Evolutionary conservation across 2,797 vertebrate species (phyloP), one percentile per base, ranked within the genome.

Genomic region (Chaetodon trifasciatus): DNA sequence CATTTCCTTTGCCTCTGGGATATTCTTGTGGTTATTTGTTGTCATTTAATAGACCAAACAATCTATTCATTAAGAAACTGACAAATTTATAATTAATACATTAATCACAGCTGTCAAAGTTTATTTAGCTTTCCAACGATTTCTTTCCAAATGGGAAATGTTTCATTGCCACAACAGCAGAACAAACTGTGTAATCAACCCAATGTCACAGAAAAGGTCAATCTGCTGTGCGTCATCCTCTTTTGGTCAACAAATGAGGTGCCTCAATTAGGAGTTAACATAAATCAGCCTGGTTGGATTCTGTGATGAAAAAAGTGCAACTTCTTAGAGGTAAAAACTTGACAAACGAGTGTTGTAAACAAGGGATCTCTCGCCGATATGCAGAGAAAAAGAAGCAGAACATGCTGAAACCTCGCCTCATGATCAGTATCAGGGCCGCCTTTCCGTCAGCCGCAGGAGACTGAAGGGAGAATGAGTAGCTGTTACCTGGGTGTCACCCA

Each of bases 401-500:
- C 32, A 39, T 1, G 13, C 40, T 37, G 24, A 50, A 58, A 37
- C 8, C 73, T 60, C 3, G 16, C 53, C 61, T 32, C 42, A 47
- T 71, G 17, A 63, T 63, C 24, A 47, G 17, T 55, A 57, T 40
- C 19, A 28, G 28, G 28, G 16, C 47, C 0, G 35, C 1, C 65
- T 63, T 23, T 21, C 7, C 9, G 61, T 40, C 56, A 69, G 75
- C 56, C 40, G 56, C 42, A 32, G 60, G 40, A 50, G 35, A 35
- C 50, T 40, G 19, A 62, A 23, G 44, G 1, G 50, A 74, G 19
- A 61, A 5, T 53, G 17, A 58, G 37, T 49, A 3, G 21, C 23
- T 44, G 52, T 67, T 70, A 58, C 32, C 47, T 50, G 47, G 32
- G 19, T 28, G 52, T 80, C 69, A 71, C 67, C 32, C 37, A 39